Percentiles rank a stretch among this genome's conserved stretches.
Evolutionary conservation across 2,113 vertebrate species (phyloP).

Genomic region (Neolamprologus tretocephalus): DNA sequence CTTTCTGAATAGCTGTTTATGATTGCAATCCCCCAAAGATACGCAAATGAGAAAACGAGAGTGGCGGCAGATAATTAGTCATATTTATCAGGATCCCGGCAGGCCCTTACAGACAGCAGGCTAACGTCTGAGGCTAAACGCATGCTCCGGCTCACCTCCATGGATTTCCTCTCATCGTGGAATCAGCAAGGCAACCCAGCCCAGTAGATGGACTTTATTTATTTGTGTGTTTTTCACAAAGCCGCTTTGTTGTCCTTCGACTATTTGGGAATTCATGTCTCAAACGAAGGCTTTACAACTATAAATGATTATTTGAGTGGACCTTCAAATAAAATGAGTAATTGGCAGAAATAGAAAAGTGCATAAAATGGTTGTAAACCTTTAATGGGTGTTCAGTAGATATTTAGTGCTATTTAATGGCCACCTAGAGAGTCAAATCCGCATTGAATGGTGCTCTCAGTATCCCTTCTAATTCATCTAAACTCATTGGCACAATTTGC

Average conservation of each 20-base stretch:
- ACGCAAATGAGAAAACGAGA: conserved; percentile 36
- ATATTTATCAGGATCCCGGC: conserved; percentile 49
- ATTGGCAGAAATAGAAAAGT: not conserved
- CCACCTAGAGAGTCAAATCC: not conserved
- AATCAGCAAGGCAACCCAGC: not conserved
- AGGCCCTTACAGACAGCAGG: conserved; percentile 26
- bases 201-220: not conserved
- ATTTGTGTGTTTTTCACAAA: not conserved
- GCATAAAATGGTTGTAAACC: conserved; percentile 25
- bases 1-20: conserved; percentile 49
- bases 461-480: not conserved
- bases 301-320: not conserved
- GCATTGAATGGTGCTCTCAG: not conserved
- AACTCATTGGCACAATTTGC: not conserved
- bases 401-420: conserved; percentile 23
- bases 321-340: conserved; percentile 14
- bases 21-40: conserved; percentile 46
- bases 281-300: not conserved
- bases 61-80: conserved; percentile 49
- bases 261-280: not conserved
- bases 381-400: conserved; percentile 1
- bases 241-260: not conserved
- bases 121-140: conserved; percentile 25
- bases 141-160: conserved; percentile 33
- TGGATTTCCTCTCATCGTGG: conserved; percentile 15